Percentiles rank a stretch among this genome's conserved stretches.
These are phyloP conservation scores for Mormoops blainvillei DNA, from an alignment of 2,113 vertebrate species.

Conservation along the genomic window DNA sequence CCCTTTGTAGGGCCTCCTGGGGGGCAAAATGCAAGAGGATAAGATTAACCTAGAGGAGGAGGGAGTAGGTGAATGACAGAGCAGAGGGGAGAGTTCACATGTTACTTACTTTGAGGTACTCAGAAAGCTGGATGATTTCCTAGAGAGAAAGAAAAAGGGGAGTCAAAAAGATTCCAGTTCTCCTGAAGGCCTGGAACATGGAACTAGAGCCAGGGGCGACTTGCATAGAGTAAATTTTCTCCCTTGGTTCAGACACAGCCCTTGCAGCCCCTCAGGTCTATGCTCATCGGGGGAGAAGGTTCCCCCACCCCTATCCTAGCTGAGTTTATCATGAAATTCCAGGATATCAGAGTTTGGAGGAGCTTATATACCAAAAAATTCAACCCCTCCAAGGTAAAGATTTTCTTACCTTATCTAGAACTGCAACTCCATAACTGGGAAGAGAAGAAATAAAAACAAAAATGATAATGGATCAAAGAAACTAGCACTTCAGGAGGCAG, in stretches of 20 bases:
- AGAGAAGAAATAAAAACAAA: background rate
- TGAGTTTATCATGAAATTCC: background rate
- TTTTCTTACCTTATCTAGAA: conserved; percentile 81
- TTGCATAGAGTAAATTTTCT: background rate
- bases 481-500: background rate
- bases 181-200: background rate
- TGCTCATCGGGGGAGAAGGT: background rate
- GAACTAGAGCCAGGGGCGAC: background rate
- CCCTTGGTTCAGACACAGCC: background rate
- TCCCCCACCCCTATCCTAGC: background rate
- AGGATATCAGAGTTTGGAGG: background rate
- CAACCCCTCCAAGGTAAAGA: background rate
- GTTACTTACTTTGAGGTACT: conserved; percentile 82
- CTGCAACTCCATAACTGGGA: conserved; percentile 78
- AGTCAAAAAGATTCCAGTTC: background rate
- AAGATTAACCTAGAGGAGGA: background rate
- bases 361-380: background rate
- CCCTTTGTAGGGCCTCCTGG: conserved; percentile 83
- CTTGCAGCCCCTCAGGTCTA: background rate
- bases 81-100: background rate
- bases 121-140: conserved; percentile 86
- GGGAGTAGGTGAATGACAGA: background rate
- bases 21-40: background rate
- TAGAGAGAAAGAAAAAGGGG: conserved; percentile 61
- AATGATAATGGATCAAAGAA: background rate